These are phyloP conservation scores for Andrena camellia DNA, from an alignment of 2,888 invertebrate species.

Conservation along the genomic window DNA sequence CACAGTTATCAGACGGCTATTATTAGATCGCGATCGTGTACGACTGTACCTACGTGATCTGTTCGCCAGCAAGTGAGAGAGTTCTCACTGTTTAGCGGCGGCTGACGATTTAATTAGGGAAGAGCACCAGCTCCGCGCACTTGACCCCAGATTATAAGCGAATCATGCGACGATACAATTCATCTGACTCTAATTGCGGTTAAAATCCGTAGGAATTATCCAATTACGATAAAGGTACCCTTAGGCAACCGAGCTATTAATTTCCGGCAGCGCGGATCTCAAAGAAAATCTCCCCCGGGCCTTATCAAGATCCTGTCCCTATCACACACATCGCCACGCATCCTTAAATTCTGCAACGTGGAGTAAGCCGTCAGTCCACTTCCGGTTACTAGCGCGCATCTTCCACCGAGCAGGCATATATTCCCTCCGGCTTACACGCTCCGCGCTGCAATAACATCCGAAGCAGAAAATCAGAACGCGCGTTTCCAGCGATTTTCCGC, in stretches of 20 bases:
- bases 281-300: not conserved
- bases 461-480: constrained; percentile 27
- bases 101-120: constrained; percentile 43
- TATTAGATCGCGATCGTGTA: constrained; percentile 24
- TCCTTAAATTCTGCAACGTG: constrained; percentile 17
- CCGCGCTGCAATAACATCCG: not conserved
- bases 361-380: constrained; percentile 24
- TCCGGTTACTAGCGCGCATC: constrained; percentile 24
- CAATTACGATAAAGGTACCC: too few species aligned
- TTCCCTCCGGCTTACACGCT: constrained; percentile 46
- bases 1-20: constrained; percentile 36
- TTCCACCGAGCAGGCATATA: constrained; percentile 39
- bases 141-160: constrained; percentile 2
- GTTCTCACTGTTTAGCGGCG: constrained; percentile 42
- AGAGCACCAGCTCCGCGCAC: not conserved
- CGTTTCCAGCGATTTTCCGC: constrained; percentile 13
- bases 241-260: too few species aligned
- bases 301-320: not conserved
- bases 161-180: constrained; percentile 6
- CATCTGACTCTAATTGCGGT: too few species aligned
- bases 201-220: too few species aligned
- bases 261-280: not conserved
- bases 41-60: constrained; percentile 22
- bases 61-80: constrained; percentile 41
- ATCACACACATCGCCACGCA: constrained; percentile 3